Base-by-base conservation (phyloP, 2,888 invertebrate genomes). In the Agrochola litura region DNA sequence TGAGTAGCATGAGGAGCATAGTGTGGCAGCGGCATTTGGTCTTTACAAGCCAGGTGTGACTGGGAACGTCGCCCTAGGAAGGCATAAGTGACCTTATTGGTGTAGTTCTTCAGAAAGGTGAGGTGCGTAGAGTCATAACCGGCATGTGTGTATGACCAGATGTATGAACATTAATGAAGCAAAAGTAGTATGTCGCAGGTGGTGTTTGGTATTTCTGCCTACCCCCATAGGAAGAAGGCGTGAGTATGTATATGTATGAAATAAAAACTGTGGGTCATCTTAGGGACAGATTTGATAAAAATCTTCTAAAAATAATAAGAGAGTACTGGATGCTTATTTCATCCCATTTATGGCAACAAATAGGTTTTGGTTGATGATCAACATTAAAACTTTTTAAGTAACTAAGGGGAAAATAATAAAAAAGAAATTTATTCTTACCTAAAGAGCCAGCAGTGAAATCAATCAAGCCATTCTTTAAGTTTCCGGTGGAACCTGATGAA, bases 391-490 rank as follows among this genome's bases (percentile, higher is more conserved):
- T n/a, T 66, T 41, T 14, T 41, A 37, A 46, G 22, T 30, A 16
- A 12, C 2, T n/a, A 30, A 25, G 6, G 16, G 19, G 8, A 52
- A 25, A 10, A 14, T 52, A 0, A 37, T 25, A 25, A 14, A 67
- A 65, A 46, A n/a, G 0, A 30, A 9, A 70, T 46, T 22, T 41
- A 1, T 30, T 52, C 90, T 96, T 97, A 98, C 98, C 98, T 85
- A 98, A 92, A 64, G 98, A 98, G 84, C 99, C 99, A 82, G 98
- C 98, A 30, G 97, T 96, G 89, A 99, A 98, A 94, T 99, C 98
- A 90, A 99, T 98, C 22, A 98, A 84, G 54, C 98, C 98, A 96
- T 97, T 97, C 94, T 97, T 98, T 63, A 97, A 85, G 84, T 92
- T 94, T 60, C 92, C 92, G 43, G 92, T 73, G 25, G 93, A 91